A percentile compares a stretch with the other conserved stretches of the same genome.
Evolutionary conservation across 2,797 vertebrate genomes (phyloP).

Genomic region (Poliocrania exsul): DNA sequence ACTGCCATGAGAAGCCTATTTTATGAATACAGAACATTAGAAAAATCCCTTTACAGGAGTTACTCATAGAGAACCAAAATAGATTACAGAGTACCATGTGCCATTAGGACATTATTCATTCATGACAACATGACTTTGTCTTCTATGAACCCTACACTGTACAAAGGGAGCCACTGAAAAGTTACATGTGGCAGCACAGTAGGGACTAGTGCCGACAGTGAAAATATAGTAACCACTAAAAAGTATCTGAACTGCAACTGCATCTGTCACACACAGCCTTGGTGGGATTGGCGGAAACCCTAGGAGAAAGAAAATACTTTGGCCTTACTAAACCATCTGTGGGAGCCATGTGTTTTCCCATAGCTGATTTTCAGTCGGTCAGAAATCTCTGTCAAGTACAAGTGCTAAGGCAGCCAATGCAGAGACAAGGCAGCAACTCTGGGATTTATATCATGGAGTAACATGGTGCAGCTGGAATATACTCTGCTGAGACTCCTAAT

Average conservation of each 20-base stretch:
- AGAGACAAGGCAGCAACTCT: not conserved
- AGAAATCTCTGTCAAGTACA: not conserved
- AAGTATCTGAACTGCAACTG: constrained; percentile 27
- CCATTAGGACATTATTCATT: constrained; percentile 11
- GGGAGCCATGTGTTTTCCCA: not conserved
- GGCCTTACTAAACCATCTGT: not conserved
- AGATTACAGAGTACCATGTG: constrained; percentile 13
- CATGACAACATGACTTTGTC: not conserved
- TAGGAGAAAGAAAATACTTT: not conserved
- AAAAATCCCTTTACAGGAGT: constrained; percentile 33
- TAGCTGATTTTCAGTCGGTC: not conserved
- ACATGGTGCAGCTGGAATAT: not conserved
- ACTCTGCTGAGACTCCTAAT: not conserved
- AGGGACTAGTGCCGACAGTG: not conserved
- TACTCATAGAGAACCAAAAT: constrained; percentile 9
- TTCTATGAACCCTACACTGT: not conserved
- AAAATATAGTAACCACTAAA: constrained; percentile 50
- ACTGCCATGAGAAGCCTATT: constrained; percentile 23
- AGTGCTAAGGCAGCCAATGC: not conserved
- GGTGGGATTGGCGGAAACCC: not conserved
- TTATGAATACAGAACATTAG: not conserved
- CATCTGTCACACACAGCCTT: constrained; percentile 16
- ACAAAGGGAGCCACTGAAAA: not conserved
- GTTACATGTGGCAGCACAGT: not conserved
- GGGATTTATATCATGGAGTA: not conserved